phyloP scores from a whole-genome alignment of 2,113 vertebrate species.

The Helogale parvula region DNA sequence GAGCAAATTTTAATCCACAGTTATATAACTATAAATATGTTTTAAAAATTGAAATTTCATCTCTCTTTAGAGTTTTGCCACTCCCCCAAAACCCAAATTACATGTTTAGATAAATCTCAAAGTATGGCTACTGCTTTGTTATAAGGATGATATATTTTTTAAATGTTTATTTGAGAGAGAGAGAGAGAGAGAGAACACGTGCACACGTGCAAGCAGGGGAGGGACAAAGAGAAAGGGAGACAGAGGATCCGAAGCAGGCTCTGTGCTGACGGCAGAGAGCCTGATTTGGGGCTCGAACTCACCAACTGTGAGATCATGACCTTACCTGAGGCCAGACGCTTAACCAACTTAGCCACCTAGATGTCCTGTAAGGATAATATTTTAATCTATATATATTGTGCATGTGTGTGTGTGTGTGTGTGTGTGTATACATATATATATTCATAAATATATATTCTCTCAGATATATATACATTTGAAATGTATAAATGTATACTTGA shows the following conservation, averaged over 20 bases:
- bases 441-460: no score
- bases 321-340: no score
- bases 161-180: background rate
- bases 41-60: conserved; percentile 3
- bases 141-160: background rate
- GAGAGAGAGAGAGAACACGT: no score
- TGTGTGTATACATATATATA: background rate
- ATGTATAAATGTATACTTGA: background rate
- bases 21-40: background rate
- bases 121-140: background rate
- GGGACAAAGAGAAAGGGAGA: no score
- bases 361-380: background rate
- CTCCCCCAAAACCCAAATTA: background rate
- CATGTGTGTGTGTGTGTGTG: background rate
- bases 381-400: background rate
- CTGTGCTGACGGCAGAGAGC: no score
- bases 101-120: background rate
- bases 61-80: background rate
- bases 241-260: no score
- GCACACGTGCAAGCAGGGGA: no score
- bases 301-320: no score
- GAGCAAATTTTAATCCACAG: background rate
- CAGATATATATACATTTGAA: no score
- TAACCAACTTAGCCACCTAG: no score
- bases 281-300: no score